These are phyloP conservation scores for Zootoca vivipara DNA, from an alignment of 2,113 vertebrate species.

Conservation along the genomic window DNA sequence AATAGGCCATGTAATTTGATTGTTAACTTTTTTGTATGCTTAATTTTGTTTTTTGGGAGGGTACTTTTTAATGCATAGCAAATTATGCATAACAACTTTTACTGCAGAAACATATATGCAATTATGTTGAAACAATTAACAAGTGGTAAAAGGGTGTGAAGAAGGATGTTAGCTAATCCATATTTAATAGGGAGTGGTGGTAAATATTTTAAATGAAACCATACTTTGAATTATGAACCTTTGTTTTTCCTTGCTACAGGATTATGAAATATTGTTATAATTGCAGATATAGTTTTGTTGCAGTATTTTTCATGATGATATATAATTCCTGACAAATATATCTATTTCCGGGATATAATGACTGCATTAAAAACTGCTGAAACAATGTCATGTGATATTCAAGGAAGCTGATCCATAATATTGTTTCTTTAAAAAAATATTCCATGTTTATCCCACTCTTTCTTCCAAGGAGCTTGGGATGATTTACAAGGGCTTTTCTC, in stretches of 20 bases:
- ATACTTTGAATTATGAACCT: neutral
- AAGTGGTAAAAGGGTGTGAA: neutral
- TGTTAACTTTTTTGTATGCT: constrained; percentile 61
- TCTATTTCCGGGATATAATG: neutral
- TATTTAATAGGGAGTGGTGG: constrained; percentile 18
- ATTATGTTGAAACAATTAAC: constrained; percentile 15
- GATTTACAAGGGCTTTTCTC: neutral
- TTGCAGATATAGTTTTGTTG: constrained; percentile 7
- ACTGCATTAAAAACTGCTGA: neutral
- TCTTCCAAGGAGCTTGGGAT: neutral
- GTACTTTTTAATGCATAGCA: constrained; percentile 65
- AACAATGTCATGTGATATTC: neutral
- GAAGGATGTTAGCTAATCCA: neutral
- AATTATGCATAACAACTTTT: constrained; percentile 57
- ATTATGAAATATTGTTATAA: constrained; percentile 27
- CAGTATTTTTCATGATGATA: constrained; percentile 17
- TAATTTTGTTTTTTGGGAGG: constrained; percentile 14
- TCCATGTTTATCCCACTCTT: neutral
- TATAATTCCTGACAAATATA: neutral
- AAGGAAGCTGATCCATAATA: neutral
- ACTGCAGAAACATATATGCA: constrained; percentile 21
- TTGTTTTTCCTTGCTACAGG: neutral
- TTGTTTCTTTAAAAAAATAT: neutral
- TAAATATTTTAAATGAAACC: constrained; percentile 29
- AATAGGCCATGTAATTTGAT: constrained; percentile 70